Percentiles rank a stretch among this genome's conserved stretches.
Evolutionary conservation across 2,113 vertebrate species (phyloP).

Genomic region (Mastomys natalensis): DNA sequence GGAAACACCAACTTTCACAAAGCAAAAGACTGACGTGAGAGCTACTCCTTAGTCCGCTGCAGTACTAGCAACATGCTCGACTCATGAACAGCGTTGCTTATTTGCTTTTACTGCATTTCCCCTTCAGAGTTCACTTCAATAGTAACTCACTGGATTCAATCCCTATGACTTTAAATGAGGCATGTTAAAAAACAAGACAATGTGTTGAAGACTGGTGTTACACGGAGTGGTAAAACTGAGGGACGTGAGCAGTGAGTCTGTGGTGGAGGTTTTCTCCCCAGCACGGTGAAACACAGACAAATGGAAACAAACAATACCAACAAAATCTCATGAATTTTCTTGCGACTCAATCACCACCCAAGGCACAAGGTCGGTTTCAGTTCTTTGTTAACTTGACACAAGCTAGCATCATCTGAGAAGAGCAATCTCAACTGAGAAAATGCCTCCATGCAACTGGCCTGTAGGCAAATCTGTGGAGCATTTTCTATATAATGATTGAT

Average conservation of each 20-base stretch:
- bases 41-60: background rate
- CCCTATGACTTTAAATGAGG: background rate
- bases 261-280: background rate
- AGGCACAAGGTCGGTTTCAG: background rate
- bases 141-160: background rate
- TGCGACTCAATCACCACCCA: background rate
- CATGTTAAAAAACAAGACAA: background rate
- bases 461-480: background rate
- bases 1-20: conserved; percentile 8
- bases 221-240: background rate
- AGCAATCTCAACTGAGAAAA: background rate
- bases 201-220: too few species aligned
- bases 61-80: background rate
- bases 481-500: background rate
- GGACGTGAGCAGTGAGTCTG: background rate
- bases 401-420: background rate
- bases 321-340: background rate
- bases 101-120: background rate
- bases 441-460: background rate
- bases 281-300: too few species aligned
- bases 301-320: background rate
- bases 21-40: background rate
- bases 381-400: background rate
- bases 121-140: background rate
- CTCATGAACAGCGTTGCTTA: background rate